Conservation (phyloP, 2,888 invertebrate genomes). For the Amphimallon solstitiale region DNA sequence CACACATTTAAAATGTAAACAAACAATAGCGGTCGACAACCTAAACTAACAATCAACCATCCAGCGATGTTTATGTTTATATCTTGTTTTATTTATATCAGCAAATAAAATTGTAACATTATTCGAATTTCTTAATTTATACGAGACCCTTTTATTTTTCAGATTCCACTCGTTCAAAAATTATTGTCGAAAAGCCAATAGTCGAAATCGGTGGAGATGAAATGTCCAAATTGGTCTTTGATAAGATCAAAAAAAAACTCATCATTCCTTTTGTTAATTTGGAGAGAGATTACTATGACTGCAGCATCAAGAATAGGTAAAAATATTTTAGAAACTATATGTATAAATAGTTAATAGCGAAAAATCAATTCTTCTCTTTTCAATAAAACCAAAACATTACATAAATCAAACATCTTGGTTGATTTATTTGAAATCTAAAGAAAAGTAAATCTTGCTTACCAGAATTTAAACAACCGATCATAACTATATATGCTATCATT, state of each 20-base stretch:
- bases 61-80: background rate
- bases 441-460: no score
- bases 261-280: slow-evolving; percentile 82
- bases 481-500: no score
- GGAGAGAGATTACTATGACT: slow-evolving; percentile 85
- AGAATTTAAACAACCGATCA: no score
- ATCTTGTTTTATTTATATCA: background rate
- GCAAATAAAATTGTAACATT: background rate
- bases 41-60: background rate
- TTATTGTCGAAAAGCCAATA: slow-evolving; percentile 76
- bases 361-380: no score
- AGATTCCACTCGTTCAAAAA: slow-evolving; percentile 70
- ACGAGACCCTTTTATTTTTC: slow-evolving; percentile 43
- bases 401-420: no score
- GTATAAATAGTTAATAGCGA: no score
- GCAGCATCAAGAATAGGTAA: slow-evolving; percentile 79
- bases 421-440: no score
- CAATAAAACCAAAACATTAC: no score
- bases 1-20: slow-evolving; percentile 8
- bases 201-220: slow-evolving; percentile 94
- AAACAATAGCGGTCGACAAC: slow-evolving; percentile 24
- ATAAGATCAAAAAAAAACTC: slow-evolving; percentile 86
- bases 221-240: slow-evolving; percentile 93
- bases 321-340: background rate
- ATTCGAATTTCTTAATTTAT: background rate